Percentiles rank a stretch among this genome's conserved stretches.
Evolutionary conservation across 2,888 invertebrate species (phyloP).

Genomic region (Gerris lacustris): DNA sequence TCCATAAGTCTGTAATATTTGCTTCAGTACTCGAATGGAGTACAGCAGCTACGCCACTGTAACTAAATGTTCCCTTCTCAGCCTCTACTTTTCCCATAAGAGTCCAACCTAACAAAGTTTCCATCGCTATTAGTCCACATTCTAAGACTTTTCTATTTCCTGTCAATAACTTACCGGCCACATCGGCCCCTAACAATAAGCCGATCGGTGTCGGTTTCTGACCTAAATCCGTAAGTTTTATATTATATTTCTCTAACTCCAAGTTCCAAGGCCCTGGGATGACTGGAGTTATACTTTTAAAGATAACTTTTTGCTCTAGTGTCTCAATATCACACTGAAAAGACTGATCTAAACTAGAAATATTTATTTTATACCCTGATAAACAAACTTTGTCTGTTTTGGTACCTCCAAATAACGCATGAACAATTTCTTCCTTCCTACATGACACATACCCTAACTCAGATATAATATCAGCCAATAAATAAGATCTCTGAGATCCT

Average conservation of each 20-base stretch:
- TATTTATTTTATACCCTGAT: constrained; percentile 22
- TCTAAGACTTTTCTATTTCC: constrained; percentile 26
- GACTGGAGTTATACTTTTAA: constrained; percentile 21
- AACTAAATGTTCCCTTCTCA: no score
- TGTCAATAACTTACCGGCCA: constrained; percentile 29
- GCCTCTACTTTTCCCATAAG: no score
- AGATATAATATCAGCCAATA: no score
- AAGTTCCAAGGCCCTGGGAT: constrained; percentile 18
- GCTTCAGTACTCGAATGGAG: constrained; percentile 23
- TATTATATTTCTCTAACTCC: neutral
- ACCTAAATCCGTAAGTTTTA: constrained; percentile 21
- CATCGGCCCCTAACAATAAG: constrained; percentile 30
- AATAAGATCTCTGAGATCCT: no score
- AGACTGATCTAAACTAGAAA: constrained; percentile 23
- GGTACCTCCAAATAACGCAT: constrained; percentile 28
- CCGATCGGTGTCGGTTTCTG: constrained; percentile 23
- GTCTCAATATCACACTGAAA: constrained; percentile 28
- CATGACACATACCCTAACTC: no score
- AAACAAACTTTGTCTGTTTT: constrained; percentile 22
- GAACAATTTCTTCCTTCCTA: constrained; percentile 22
- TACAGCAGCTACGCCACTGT: no score
- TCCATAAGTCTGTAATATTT: constrained; percentile 32
- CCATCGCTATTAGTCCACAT: constrained; percentile 30
- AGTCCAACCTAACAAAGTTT: constrained; percentile 31
- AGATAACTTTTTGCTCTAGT: constrained; percentile 26